A percentile compares a stretch with the other conserved stretches of the same genome.
Conservation (phyloP, 1,140 invertebrate species). For the Calycopis cecrops region DNA sequence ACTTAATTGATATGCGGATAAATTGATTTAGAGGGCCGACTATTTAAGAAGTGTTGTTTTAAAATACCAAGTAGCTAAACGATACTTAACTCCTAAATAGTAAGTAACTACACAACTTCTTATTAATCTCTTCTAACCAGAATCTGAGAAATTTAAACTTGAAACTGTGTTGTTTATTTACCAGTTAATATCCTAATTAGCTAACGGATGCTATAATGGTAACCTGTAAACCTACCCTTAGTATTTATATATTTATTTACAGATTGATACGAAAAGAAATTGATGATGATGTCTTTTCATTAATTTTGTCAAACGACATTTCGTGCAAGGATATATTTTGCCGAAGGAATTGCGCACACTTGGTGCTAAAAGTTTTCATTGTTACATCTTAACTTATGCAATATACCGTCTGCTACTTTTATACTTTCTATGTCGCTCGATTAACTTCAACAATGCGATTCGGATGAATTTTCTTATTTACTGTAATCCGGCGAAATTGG, state of each 20-base stretch:
- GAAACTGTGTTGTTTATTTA: too few species aligned
- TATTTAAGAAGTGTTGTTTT: too few species aligned
- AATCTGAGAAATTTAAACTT: too few species aligned
- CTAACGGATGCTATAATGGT: too few species aligned
- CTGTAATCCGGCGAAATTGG: conserved; percentile 58
- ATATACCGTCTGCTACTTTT: conserved; percentile 70
- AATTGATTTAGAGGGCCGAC: too few species aligned
- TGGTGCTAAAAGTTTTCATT: conserved; percentile 67
- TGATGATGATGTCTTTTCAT: conserved; percentile 11
- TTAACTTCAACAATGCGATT: conserved; percentile 66
- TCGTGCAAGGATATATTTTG: conserved; percentile 42
- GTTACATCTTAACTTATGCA: conserved; percentile 72
- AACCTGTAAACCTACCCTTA: too few species aligned
- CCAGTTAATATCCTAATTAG: too few species aligned
- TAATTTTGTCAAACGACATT: conserved; percentile 20
- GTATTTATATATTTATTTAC: background rate
- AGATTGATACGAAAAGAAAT: background rate
- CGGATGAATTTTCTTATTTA: conserved; percentile 70
- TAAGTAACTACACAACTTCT: too few species aligned
- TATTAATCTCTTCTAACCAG: too few species aligned
- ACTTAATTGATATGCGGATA: too few species aligned
- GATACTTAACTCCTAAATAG: too few species aligned
- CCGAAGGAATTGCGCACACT: conserved; percentile 61
- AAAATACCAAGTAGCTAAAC: too few species aligned
- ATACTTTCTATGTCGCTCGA: conserved; percentile 69